phyloP scores from a whole-genome alignment of 2,888 invertebrate species.

The Meteorus cinctellus region DNA sequence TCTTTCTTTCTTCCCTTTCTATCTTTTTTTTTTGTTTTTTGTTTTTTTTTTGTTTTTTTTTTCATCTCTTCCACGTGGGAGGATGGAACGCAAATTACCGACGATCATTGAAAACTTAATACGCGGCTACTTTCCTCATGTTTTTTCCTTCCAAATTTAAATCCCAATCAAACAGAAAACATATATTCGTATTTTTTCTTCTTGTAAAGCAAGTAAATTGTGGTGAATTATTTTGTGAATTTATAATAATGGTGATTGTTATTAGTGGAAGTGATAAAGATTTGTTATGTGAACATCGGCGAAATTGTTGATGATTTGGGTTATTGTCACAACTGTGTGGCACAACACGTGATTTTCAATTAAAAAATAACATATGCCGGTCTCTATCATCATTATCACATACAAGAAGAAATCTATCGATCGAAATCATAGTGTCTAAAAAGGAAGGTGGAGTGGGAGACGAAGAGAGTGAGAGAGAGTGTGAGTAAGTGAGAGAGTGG shows the following conservation, averaged over 20 bases:
- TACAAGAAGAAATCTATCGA: not conserved
- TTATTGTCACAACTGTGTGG: conserved; percentile 18
- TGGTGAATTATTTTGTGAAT: conserved; percentile 13
- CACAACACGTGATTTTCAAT: conserved; percentile 10
- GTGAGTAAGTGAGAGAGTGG: not conserved
- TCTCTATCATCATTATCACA: not conserved
- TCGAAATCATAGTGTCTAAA: not conserved
- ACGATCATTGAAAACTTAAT: too few relatives aligned
- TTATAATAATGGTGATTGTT: conserved; percentile 22
- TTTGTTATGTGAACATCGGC: not conserved
- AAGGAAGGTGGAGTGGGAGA: not conserved
- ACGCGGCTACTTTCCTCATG: too few relatives aligned
- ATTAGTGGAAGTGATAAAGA: conserved; percentile 6
- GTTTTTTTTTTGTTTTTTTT: too few relatives aligned
- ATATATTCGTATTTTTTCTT: not conserved
- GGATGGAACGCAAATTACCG: too few relatives aligned
- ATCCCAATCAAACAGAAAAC: too few relatives aligned
- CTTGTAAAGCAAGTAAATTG: not conserved
- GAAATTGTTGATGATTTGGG: not conserved
- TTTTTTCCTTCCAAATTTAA: too few relatives aligned
- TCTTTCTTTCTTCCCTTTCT: too few relatives aligned
- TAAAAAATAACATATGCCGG: not conserved
- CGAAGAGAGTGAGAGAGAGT: not conserved
- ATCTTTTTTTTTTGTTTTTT: too few relatives aligned
- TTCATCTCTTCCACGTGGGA: too few relatives aligned